Conservation (phyloP, 2,797 vertebrate genomes). For the Rhabdomys pumilio region DNA sequence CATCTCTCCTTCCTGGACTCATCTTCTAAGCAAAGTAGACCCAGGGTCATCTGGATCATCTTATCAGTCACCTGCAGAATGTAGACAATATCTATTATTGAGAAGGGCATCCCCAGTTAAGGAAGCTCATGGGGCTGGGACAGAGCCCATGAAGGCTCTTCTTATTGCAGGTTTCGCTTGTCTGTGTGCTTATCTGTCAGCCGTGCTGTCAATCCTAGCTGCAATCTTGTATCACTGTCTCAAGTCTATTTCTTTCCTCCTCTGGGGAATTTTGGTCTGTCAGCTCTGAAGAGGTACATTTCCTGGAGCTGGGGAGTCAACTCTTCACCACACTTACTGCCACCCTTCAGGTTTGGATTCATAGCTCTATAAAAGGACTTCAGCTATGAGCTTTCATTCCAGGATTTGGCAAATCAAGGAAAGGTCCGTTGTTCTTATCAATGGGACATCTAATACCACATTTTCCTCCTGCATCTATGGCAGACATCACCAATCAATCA, state of each 20-base stretch:
- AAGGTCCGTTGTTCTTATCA: neutral
- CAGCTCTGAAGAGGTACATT: conserved; percentile 18
- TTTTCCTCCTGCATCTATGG: neutral
- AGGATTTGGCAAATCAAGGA: conserved; percentile 17
- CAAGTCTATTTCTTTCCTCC: conserved; percentile 20
- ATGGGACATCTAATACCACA: neutral
- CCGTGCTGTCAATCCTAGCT: neutral
- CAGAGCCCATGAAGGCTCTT: neutral
- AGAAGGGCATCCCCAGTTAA: conserved; percentile 7
- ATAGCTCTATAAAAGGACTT: neutral
- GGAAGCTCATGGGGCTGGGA: neutral
- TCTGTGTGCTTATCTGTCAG: conserved; percentile 24
- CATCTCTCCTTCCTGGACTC: neutral
- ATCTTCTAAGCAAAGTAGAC: conserved; percentile 14
- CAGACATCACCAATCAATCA: conserved; percentile 50
- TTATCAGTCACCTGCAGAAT: neutral
- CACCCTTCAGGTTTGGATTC: neutral
- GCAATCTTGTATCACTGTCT: neutral
- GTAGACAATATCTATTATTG: neutral
- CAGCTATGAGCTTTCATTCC: neutral
- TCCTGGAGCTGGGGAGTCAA: neutral
- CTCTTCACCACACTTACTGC: neutral
- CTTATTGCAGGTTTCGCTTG: neutral
- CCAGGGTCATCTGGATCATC: neutral
- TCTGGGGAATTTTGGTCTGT: conserved; percentile 13